Conservation (phyloP, 1,140 invertebrate species). For the Micrasema longulum region DNA sequence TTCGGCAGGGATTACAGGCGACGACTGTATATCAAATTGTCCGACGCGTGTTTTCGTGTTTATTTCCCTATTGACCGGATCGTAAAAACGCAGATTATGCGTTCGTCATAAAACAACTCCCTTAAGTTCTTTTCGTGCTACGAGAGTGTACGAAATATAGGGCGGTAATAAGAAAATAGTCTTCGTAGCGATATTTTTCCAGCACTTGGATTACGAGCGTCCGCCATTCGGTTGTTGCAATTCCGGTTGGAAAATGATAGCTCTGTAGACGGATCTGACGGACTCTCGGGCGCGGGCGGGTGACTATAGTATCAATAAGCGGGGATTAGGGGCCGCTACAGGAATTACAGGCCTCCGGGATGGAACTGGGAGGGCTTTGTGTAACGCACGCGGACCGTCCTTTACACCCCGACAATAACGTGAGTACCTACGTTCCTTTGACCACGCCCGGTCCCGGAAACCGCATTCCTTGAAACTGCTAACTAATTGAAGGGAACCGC, state of each 20-base stretch:
- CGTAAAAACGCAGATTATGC: constrained; percentile 24
- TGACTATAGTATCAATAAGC: constrained; percentile 11
- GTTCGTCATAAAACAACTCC: constrained; percentile 19
- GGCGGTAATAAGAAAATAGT: too few species aligned
- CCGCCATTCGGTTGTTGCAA: too few species aligned
- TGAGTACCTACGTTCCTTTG: background rate
- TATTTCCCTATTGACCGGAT: constrained; percentile 22
- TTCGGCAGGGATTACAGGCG: constrained; percentile 17
- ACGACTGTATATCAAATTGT: constrained; percentile 23
- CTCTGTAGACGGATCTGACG: background rate
- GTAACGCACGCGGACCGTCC: constrained; percentile 47
- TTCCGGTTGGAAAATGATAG: too few species aligned
- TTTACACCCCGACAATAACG: constrained; percentile 32
- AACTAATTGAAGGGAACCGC: constrained; percentile 9
- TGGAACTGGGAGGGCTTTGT: constrained; percentile 42
- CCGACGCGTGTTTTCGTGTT: constrained; percentile 25
- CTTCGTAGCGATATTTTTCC: too few species aligned
- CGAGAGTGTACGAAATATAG: too few species aligned
- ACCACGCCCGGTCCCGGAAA: background rate
- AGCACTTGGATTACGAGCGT: too few species aligned
- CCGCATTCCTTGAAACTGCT: constrained; percentile 3
- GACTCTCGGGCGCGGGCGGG: background rate
- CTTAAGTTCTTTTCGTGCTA: constrained; percentile 18
- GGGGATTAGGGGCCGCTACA: constrained; percentile 19
- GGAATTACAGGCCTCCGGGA: constrained; percentile 39